Base-by-base conservation (phyloP, 2,113 vertebrate genomes). In the Cyrtonyx montezumae region DNA sequence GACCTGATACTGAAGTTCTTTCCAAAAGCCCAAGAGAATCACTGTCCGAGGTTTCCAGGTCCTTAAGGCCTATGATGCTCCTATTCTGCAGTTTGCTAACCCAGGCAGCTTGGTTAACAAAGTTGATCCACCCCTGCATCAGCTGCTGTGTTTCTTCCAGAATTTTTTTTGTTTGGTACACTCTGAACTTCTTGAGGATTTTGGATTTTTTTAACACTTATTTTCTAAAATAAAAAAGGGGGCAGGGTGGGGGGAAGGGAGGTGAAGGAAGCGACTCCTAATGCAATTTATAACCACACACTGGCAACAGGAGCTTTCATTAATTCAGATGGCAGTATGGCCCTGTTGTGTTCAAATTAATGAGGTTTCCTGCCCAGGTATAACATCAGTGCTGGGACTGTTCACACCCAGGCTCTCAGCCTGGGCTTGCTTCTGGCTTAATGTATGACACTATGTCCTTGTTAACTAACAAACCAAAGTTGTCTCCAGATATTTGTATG, bases 31-130 rank as follows among this genome's bases (percentile, higher is more conserved):
- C 71, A 48, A 36, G 65, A 90, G 79, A 85, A 80, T 65, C 13
- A 80, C 10, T n/a, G 42, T 20, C 26, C 30, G 55, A 87, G 5
- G 13, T 76, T 79, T 84, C 49, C 55, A 89, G 59, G 40, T 84
- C 79, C n/a, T 45, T 76, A 79, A 23, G 63, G 10, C 34, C 65
- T 69, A 20, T 62, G 58, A 58, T 25, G 32, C 30, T 79, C 56
- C 79, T 80, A 43, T 91, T 87, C 25, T 51, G 85, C 37, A 80
- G 82, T 84, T 45, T 71, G 26, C 36, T 89, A 87, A 89, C 87
- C 32, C 71, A 85, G 53, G 51, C 46, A 82, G 20, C 87, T 82
- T 66, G 43, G 28, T 75, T 69, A 88, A 71, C 58, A 82, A 82
- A 84, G 22, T 4, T 56, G 74, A 92, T 71, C 28, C 82, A 68